Percentiles rank a stretch among this genome's conserved stretches.
phyloP scores from a whole-genome alignment of 2,888 invertebrate species.

The Bedellia somnulentella region DNA sequence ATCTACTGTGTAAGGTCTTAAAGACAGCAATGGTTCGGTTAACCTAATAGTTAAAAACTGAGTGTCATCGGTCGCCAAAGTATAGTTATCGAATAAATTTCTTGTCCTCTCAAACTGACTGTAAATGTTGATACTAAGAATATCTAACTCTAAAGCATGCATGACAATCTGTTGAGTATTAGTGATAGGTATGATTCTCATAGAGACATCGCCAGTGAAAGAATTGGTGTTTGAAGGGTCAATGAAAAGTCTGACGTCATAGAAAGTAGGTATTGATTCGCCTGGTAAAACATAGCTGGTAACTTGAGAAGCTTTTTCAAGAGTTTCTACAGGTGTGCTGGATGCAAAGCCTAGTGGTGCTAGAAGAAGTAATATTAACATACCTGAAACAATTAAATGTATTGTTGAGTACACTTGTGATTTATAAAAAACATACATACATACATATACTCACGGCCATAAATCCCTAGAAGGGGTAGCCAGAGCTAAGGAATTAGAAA shows the following conservation, averaged over 20 bases:
- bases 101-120: slow-evolving; percentile 12
- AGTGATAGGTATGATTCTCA: slow-evolving; percentile 25
- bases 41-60: slow-evolving; percentile 53
- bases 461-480: too few species aligned
- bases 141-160: slow-evolving; percentile 45
- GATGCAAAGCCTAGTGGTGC: slow-evolving; percentile 23
- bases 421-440: too few species aligned
- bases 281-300: slow-evolving; percentile 22
- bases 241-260: slow-evolving; percentile 48
- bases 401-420: too few species aligned
- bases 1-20: slow-evolving; percentile 40
- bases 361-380: slow-evolving; percentile 32
- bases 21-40: slow-evolving; percentile 19
- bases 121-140: slow-evolving; percentile 20
- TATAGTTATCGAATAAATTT: slow-evolving; percentile 16
- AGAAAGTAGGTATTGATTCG: slow-evolving; percentile 50
- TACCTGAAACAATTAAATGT: slow-evolving; percentile 28
- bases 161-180: slow-evolving; percentile 30
- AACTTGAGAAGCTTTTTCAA: slow-evolving; percentile 5
- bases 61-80: slow-evolving; percentile 25
- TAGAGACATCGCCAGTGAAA: slow-evolving; percentile 45
- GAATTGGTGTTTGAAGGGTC: slow-evolving; percentile 32
- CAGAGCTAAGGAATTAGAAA: too few species aligned
- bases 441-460: too few species aligned
- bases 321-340: slow-evolving; percentile 17